Conservation (phyloP, 1,140 invertebrate species). For the Trichonephila clavata region DNA sequence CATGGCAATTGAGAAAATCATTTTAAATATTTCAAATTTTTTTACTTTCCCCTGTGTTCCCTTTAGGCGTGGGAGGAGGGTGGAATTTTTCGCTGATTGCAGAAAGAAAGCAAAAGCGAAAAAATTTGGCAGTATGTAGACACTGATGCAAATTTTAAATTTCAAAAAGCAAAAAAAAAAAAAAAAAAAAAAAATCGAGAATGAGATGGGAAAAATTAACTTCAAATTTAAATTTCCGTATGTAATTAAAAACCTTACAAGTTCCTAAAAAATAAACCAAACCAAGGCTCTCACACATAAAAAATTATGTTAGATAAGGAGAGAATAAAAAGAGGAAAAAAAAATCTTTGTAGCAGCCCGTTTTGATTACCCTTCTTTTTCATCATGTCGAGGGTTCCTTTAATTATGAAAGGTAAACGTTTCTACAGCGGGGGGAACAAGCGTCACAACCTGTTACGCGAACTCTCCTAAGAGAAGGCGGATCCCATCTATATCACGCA, state of each 20-base stretch:
- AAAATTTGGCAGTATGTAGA: too few species aligned
- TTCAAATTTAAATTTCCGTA: neutral
- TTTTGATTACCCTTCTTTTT: neutral
- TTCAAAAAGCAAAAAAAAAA: too few species aligned
- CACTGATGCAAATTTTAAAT: too few species aligned
- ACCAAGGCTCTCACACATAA: neutral
- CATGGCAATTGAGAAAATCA: too few species aligned
- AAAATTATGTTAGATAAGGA: too few species aligned
- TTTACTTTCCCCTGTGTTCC: too few species aligned
- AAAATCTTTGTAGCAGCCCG: neutral
- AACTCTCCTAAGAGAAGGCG: neutral
- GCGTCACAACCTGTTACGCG: neutral
- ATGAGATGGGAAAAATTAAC: too few species aligned
- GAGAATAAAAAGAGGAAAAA: neutral
- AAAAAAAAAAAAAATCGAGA: too few species aligned
- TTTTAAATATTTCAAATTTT: too few species aligned
- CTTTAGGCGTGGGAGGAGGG: too few species aligned
- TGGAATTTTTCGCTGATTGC: too few species aligned
- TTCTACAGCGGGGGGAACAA: neutral
- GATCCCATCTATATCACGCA: neutral
- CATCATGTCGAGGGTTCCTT: neutral
- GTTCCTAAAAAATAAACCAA: neutral
- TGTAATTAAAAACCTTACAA: neutral
- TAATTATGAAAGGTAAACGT: constrained; percentile 13
- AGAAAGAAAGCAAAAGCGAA: too few species aligned